phyloP scores from a whole-genome alignment of 1,140 invertebrate genomes.

The Dendroctonus ponderosae region DNA sequence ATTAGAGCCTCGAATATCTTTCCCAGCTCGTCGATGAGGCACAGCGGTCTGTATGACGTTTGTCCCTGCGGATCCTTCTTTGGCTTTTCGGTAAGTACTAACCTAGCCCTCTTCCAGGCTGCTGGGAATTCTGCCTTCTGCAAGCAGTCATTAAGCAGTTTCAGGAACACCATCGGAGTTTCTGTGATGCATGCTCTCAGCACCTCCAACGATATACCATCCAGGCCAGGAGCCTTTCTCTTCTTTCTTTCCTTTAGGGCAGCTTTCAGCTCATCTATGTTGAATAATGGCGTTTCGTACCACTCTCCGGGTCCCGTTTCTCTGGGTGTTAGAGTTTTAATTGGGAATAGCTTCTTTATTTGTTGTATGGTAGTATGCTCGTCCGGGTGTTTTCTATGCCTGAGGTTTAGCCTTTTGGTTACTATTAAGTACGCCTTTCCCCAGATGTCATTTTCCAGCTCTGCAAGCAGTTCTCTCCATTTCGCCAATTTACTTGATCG shows the following conservation, averaged over 20 bases:
- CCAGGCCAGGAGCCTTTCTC: constrained; percentile 20
- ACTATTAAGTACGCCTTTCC: background rate
- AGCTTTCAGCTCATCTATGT: background rate
- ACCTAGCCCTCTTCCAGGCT: constrained; percentile 22
- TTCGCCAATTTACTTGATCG: background rate
- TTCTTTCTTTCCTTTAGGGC: constrained; percentile 2
- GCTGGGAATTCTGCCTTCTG: constrained; percentile 8
- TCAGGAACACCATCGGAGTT: background rate
- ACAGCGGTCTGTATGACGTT: constrained; percentile 28
- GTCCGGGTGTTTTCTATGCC: background rate
- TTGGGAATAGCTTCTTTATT: background rate
- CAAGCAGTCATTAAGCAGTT: constrained; percentile 16
- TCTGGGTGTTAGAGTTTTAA: background rate
- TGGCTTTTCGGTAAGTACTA: constrained; percentile 1
- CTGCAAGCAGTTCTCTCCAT: background rate
- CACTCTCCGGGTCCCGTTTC: background rate
- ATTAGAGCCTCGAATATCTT: constrained; percentile 39
- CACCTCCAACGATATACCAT: constrained; percentile 20
- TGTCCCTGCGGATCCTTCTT: background rate
- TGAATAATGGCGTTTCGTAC: background rate
- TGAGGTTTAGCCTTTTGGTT: background rate
- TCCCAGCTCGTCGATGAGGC: constrained; percentile 34
- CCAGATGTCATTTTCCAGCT: background rate
- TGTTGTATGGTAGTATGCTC: background rate
- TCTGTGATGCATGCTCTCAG: constrained; percentile 2